Evolutionary conservation across 2,888 invertebrate genomes (phyloP), one percentile per base, ranked within the genome.

Genomic region (Coecobrya sp.): DNA sequence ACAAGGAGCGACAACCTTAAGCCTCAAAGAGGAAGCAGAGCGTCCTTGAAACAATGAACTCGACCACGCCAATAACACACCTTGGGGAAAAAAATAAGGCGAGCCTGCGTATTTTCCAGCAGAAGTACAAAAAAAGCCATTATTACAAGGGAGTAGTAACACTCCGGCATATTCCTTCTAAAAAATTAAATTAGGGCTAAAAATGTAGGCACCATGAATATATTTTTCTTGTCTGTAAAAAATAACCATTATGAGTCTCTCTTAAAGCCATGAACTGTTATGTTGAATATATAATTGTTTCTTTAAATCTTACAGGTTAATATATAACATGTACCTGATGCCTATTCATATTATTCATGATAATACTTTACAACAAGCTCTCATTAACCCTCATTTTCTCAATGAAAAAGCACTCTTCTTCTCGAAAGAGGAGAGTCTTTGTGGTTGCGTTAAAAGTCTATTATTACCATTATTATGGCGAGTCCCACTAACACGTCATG

Each of bases 1-100:
- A 0, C 22, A 79, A 13, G 49, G 79, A 79, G 45, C 79, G 79
- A 79, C 79, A 79, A 79, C 79, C 79, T 79, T 10, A 49, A 79
- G 11, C 42, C 22, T 19, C 11, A 76, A 10, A 49, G 45, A 76
- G 49, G 73, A 76, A 68, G 30, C 70, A 42, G 19, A 42, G 11
- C 52, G 79, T 25, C 79, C 79, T 79, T 79, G 79, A 79, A 79
- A 55, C 8, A 45, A 42, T 76, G 79, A 52, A 25, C 49, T 76
- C 11, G 13, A 25, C 49, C 36, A 73, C 36, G n/a, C 73, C 42
- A 73, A 19, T 27, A n/a, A 27, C 27, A 65, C 27, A 65, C 65
- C 36, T 36, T 36, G 2, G 2, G 7, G 7, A 36, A 4, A 36
- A 36, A 59, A 7, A 10, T 8, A 62, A 62, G 4, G 62, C 30